Percentiles rank a stretch among this genome's conserved stretches.
Evolutionary conservation across 2,797 vertebrate genomes (phyloP).

Genomic region (Fratercula arctica): DNA sequence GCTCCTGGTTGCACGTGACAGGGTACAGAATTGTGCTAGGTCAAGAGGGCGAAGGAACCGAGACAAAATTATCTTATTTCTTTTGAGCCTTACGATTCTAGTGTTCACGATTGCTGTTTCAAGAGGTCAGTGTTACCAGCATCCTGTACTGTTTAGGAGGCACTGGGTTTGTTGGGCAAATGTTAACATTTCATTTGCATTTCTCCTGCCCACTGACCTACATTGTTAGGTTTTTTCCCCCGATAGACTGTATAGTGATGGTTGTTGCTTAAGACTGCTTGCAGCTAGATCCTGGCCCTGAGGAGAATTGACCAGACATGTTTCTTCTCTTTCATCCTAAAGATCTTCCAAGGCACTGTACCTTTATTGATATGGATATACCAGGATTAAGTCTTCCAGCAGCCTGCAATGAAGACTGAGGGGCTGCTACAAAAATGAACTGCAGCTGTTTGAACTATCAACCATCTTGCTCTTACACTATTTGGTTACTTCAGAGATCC

Average conservation of each 20-base stretch:
- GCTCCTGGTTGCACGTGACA: rapidly evolving
- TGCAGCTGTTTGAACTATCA: background rate
- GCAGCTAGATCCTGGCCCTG: background rate
- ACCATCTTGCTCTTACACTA: background rate
- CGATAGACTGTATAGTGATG: too few relatives aligned
- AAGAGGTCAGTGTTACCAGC: rapidly evolving
- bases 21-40: rapidly evolving
- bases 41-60: background rate
- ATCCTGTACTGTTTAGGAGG: background rate
- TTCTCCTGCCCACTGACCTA: background rate
- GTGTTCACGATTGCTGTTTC: background rate
- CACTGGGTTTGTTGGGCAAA: background rate
- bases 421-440: background rate
- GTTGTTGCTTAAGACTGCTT: background rate
- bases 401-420: background rate
- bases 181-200: background rate
- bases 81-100: background rate
- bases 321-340: background rate
- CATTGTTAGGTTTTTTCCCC: rapidly evolving
- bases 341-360: background rate
- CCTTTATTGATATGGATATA: background rate
- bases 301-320: background rate
- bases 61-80: background rate
- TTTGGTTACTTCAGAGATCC: background rate
- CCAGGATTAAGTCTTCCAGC: background rate